Conservation (phyloP, 2,113 vertebrate species). For the Aptenodytes forsteri region DNA sequence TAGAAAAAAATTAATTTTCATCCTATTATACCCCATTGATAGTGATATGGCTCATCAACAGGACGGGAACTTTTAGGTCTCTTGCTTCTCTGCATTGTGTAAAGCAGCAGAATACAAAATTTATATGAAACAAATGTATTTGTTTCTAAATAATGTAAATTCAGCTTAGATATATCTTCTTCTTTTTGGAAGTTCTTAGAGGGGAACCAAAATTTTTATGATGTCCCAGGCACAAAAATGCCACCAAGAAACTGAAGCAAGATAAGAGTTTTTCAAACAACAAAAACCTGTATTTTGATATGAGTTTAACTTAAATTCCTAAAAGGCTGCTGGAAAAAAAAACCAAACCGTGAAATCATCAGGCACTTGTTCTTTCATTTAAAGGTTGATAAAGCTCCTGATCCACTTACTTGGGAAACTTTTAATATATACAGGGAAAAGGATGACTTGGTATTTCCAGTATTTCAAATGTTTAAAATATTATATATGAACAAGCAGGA, state of each 20-base stretch:
- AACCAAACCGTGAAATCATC: background rate
- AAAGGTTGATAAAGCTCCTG: background rate
- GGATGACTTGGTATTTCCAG: background rate
- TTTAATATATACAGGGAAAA: background rate
- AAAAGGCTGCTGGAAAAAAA: background rate
- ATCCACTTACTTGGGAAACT: background rate
- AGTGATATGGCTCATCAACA: background rate
- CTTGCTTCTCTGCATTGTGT: background rate
- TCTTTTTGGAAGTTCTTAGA: background rate
- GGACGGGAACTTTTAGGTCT: background rate
- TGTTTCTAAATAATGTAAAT: background rate
- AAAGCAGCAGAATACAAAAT: background rate
- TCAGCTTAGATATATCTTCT: background rate
- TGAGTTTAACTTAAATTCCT: background rate
- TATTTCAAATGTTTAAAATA: background rate
- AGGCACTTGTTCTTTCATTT: background rate
- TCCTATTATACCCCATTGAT: background rate
- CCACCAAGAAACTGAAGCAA: background rate
- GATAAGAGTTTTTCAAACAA: background rate
- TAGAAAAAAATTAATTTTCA: background rate
- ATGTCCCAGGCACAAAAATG: background rate
- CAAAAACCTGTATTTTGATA: background rate
- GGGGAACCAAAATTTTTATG: background rate
- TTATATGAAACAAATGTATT: background rate
- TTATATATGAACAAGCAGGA: background rate